Evolutionary conservation across 1,140 invertebrate species (phyloP), one percentile per base, ranked within the genome.

Genomic region (Hormaphis cornu): DNA sequence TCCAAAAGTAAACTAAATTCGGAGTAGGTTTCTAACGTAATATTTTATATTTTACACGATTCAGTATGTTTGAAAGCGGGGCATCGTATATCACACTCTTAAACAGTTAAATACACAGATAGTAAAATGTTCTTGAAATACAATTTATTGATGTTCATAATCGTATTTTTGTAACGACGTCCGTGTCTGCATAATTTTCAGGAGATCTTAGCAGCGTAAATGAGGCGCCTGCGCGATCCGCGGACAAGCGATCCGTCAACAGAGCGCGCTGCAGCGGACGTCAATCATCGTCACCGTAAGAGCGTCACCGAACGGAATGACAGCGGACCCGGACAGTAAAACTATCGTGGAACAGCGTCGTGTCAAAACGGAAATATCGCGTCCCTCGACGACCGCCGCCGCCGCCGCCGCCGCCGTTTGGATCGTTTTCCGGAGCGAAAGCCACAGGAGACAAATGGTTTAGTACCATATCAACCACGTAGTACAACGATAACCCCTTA

Each of bases 311-410:
- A 33, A 56, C 30, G 53, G 53, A 22, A 56, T 56, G 53, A 56
- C 53, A n/a, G n/a, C 30, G 53, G 53, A 56, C 53, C 53, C 2
- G 53, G 53, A 20, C 53, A 56, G 22, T 56, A 56, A 37, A 24
- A 54, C 12, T 18, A 9, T 37, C n/a, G n/a, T n/a, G n/a, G n/a
- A 37, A 37, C 12, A 56, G n/a, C n/a, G n/a, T n/a, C n/a, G n/a
- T n/a, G n/a, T n/a, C 53, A 24, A 14, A 24, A 56, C 53, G 33
- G 53, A 37, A 56, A 37, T 56, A 56, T 56, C 35, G 53, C 24
- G 20, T 20, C 53, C 1, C 30, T 37, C 37, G 22, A 56, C 20
- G 12, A 2, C 20, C 9, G 10, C 53, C 20, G 30, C 20, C 20
- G 6, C 20, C 9, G 10, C 53, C 20, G 30, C 20, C 20, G 6